Conservation (phyloP, 2,113 vertebrate species). For the Eptesicus fuscus region DNA sequence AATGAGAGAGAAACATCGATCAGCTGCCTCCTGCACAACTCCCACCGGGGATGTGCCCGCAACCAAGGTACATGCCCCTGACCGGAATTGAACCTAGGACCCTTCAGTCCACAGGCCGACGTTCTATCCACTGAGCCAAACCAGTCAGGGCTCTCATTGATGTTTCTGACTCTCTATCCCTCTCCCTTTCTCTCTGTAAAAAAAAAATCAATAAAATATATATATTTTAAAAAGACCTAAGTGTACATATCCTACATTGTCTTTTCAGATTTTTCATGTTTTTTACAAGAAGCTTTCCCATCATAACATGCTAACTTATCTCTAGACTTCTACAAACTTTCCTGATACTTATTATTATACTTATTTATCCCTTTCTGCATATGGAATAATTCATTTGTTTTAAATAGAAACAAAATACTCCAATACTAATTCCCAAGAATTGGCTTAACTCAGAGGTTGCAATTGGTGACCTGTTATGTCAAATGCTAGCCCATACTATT, state of each 20-base stretch:
- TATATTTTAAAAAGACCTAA: background rate
- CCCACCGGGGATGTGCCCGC: too few relatives aligned
- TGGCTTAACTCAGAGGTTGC: slow-evolving; percentile 8
- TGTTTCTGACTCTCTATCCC: too few relatives aligned
- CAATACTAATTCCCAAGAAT: slow-evolving; percentile 13
- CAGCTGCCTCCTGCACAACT: too few relatives aligned
- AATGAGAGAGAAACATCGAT: too few relatives aligned
- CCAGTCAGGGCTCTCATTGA: too few relatives aligned
- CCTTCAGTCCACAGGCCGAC: too few relatives aligned
- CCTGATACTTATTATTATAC: background rate
- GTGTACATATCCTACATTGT: background rate
- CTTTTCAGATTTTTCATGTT: background rate
- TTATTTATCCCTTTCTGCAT: background rate
- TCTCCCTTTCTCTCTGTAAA: too few relatives aligned
- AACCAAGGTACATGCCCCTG: too few relatives aligned
- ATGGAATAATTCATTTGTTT: background rate
- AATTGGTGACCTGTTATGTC: background rate
- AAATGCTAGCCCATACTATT: background rate
- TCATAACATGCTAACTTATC: background rate
- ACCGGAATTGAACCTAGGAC: too few relatives aligned
- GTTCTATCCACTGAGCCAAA: too few relatives aligned
- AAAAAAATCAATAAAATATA: too few relatives aligned
- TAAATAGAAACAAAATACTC: slow-evolving; percentile 1
- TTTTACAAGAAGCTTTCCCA: background rate
- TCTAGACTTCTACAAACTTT: background rate